Evolutionary conservation across 2,797 vertebrate species (phyloP).

Genomic region (Zenarchopterus dispar): DNA sequence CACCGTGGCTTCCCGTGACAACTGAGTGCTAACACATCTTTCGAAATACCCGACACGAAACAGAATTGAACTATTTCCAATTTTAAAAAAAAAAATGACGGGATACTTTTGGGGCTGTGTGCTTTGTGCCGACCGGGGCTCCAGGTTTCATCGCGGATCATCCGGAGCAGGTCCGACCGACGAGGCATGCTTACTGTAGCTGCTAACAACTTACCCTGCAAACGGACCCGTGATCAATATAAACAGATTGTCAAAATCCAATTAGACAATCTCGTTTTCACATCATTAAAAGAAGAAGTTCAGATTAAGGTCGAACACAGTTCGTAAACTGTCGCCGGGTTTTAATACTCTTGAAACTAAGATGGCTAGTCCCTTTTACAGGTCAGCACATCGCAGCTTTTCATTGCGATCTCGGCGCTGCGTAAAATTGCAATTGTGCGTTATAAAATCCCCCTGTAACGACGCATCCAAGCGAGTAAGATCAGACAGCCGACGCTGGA

Average conservation of each 20-base stretch:
- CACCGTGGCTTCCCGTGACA: constrained; percentile 61
- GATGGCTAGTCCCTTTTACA: constrained; percentile 41
- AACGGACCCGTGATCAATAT: constrained; percentile 65
- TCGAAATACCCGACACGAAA: constrained; percentile 16
- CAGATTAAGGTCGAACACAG: constrained; percentile 25
- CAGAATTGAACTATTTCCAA: too few species aligned
- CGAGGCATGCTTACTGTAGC: constrained; percentile 38
- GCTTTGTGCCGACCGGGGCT: background rate
- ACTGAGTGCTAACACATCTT: constrained; percentile 33
- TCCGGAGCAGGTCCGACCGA: constrained; percentile 38
- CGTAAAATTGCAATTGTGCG: background rate
- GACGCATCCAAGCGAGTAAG: too few species aligned
- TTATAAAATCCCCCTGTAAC: background rate
- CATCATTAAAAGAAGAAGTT: constrained; percentile 61
- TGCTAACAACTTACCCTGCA: constrained; percentile 56
- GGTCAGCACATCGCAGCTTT: constrained; percentile 21
- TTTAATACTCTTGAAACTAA: constrained; percentile 35
- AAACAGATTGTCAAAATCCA: constrained; percentile 78
- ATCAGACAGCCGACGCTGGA: background rate
- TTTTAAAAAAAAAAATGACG: background rate
- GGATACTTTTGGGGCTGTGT: rapidly evolving
- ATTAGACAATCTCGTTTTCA: constrained; percentile 68
- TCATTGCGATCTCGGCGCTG: background rate
- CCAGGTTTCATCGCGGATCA: constrained; percentile 20
- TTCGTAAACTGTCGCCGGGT: constrained; percentile 2